A percentile compares a stretch with the other conserved stretches of the same genome.
phyloP scores from a whole-genome alignment of 2,888 invertebrate species.

The Corythucha ciliata region DNA sequence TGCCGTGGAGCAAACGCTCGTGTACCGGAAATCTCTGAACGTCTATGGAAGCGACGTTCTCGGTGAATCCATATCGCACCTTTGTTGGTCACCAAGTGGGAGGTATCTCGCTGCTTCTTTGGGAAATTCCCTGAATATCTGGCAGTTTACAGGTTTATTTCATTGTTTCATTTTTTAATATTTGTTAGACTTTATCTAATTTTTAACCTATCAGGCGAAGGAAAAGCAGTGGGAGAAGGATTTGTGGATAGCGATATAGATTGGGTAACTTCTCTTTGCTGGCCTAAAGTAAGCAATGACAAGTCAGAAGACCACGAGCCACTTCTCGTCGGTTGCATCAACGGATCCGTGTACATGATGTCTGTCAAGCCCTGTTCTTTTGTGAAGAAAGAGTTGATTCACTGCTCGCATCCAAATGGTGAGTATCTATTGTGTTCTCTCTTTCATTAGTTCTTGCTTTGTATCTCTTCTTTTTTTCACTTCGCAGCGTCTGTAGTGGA shows the following conservation, averaged over 20 bases:
- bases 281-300: conserved; percentile 45
- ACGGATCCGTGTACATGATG: conserved; percentile 44
- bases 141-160: conserved; percentile 43
- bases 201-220: too few relatives aligned
- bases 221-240: conserved; percentile 29
- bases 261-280: conserved; percentile 46
- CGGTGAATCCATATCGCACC: conserved; percentile 44
- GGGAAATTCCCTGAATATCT: conserved; percentile 50
- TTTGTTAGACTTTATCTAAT: too few relatives aligned
- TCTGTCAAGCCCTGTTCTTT: conserved; percentile 39
- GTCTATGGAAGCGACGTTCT: conserved; percentile 46
- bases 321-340: conserved; percentile 47
- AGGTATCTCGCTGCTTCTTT: conserved; percentile 49
- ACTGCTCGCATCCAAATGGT: conserved; percentile 41
- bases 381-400: conserved; percentile 40
- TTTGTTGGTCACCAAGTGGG: conserved; percentile 49
- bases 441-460: not conserved
- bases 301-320: conserved; percentile 35
- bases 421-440: conserved; percentile 8
- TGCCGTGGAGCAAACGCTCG: conserved; percentile 47
- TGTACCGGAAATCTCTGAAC: conserved; percentile 46
- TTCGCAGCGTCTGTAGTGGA: conserved; percentile 46
- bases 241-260: conserved; percentile 44
- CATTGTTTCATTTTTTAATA: too few relatives aligned
- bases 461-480: conserved; percentile 31